Percentiles rank a stretch among this genome's conserved stretches.
Conservation (phyloP, 2,797 vertebrate genomes). For the Cossypha niveicapilla region DNA sequence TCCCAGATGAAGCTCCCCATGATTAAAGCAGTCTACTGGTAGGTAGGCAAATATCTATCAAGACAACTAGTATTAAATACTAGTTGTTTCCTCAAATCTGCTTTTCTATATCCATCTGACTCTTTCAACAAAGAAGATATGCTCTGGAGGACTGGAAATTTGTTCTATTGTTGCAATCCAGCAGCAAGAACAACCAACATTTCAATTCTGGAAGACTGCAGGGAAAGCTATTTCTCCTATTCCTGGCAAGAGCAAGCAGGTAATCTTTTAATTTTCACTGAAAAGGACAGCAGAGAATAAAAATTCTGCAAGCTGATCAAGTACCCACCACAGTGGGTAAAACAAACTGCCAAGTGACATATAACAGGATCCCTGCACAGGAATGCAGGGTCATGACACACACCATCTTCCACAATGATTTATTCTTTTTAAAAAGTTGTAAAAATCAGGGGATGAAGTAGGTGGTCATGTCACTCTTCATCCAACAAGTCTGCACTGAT, state of each 20-base stretch:
- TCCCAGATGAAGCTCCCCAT: not conserved
- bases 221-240: not conserved
- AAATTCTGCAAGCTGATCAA: not conserved
- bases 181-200: not conserved
- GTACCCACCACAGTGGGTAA: conserved; percentile 37
- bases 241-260: not conserved
- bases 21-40: not conserved
- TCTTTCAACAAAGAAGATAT: not conserved
- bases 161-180: not conserved
- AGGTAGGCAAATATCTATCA: not conserved
- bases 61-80: not conserved
- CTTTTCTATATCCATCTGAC: not conserved
- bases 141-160: not conserved
- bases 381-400: conserved; percentile 45
- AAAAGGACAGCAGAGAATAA: not conserved
- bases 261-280: not conserved
- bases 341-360: conserved; percentile 56
- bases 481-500: not conserved
- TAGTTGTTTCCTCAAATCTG: not conserved
- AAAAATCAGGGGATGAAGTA: conserved; percentile 25
- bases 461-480: conserved; percentile 25
- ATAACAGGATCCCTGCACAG: conserved; percentile 40
- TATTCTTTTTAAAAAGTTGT: not conserved
- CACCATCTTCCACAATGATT: not conserved
- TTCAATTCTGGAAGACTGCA: not conserved